Evolutionary conservation across 2,797 vertebrate species (phyloP), one percentile per base, ranked within the genome.

Genomic region (Acrossocheilus fasciatus): DNA sequence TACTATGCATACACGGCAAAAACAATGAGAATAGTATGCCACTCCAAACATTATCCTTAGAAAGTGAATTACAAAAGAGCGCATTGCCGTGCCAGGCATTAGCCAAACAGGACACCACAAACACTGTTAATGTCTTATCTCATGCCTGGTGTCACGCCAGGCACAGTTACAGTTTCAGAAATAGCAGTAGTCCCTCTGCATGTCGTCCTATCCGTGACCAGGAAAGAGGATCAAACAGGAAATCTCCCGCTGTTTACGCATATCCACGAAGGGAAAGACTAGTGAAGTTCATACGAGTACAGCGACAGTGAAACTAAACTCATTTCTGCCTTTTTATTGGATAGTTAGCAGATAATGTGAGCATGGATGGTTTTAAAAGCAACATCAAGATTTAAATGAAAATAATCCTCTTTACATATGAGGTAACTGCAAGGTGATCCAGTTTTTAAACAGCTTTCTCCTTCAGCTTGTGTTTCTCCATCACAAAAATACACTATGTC

Each of bases 141-240:
- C 17, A 73, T 1, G 34, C 26, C 17, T 45, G 69, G 30, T 2
- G 18, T 36, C 10, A 72, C 15, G 74, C 66, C 54, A 87, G 57
- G 64, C 74, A 57, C 87, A 86, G 70, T 82, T 84, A 73, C 43
- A 6, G 30, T n/a, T n/a, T 59, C 74, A 84, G 41, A 70, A 79
- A 75, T 57, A 79, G 68, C 30, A 84, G 41, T 4, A 68, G 41
- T 9, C 47, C 41, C 30, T 18, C 70, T 59, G 41, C 14, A 57
- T 20, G 11, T 6, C 15, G 69, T 26, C 45, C n/a, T 64, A 36
- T 10, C 34, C 3, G 7, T 18, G 15, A 47, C 34, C 5, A 74
- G 45, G 52, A 64, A 41, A 74, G 76, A 66, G 79, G 70, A 83
- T 73, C 47, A 59, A 45, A 52, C 66, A 45, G 74, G 86, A 87